These are phyloP conservation scores for Macrostomum lignano DNA, from an alignment of 1,140 invertebrate species.

Conservation along the genomic window DNA sequence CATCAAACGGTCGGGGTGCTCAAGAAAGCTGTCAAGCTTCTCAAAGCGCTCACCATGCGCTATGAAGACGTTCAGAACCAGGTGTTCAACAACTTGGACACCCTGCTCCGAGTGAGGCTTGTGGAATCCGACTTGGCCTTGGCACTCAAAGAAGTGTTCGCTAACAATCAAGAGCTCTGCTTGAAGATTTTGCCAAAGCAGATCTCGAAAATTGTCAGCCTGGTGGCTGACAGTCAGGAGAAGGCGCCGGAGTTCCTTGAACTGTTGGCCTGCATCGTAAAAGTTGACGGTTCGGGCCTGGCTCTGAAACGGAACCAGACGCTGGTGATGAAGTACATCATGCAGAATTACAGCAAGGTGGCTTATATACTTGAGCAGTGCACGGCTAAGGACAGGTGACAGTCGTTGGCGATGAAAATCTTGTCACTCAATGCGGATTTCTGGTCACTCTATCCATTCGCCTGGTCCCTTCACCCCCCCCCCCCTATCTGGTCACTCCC, in stretches of 20 bases:
- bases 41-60: slow-evolving; percentile 13
- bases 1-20: slow-evolving; percentile 12
- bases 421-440: too few relatives aligned
- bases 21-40: slow-evolving; percentile 14
- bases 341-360: slow-evolving; percentile 9
- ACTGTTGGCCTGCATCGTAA: slow-evolving; percentile 9
- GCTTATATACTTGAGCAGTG: slow-evolving; percentile 10
- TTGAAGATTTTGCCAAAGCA: slow-evolving; percentile 9
- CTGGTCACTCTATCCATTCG: too few relatives aligned
- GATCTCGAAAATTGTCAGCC: slow-evolving; percentile 9
- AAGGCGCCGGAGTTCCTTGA: slow-evolving; percentile 10
- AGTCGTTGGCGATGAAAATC: too few relatives aligned
- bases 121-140: slow-evolving; percentile 16
- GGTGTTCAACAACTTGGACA: slow-evolving; percentile 7
- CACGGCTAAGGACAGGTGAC: too few relatives aligned
- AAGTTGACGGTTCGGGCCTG: slow-evolving; percentile 9
- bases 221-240: slow-evolving; percentile 7
- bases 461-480: too few relatives aligned
- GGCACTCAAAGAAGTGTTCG: slow-evolving; percentile 7
- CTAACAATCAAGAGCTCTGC: slow-evolving; percentile 8
- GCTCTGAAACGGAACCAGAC: slow-evolving; percentile 9
- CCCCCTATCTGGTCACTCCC: too few relatives aligned
- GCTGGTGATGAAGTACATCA: slow-evolving; percentile 10
- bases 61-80: slow-evolving; percentile 5
- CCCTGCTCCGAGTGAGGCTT: slow-evolving; percentile 13